Evolutionary conservation across 2,113 vertebrate species (phyloP).

Genomic region (Heloderma charlesbogerti): DNA sequence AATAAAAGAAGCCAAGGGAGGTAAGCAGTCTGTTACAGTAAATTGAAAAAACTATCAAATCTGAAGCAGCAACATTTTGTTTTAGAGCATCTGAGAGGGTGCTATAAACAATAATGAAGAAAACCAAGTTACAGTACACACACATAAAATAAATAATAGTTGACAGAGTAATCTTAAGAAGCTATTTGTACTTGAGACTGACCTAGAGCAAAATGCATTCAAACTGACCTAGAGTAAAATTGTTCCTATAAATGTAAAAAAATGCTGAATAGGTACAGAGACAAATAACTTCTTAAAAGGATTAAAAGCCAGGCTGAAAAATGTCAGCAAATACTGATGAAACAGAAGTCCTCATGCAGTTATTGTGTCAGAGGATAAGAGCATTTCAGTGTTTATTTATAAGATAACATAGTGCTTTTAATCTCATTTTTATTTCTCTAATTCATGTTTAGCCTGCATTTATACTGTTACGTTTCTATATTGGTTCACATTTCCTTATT

Average conservation of each 20-base stretch:
- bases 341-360: background rate
- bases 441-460: background rate
- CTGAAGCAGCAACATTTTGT: slow-evolving; percentile 26
- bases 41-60: slow-evolving; percentile 35
- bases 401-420: background rate
- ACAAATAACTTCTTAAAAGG: background rate
- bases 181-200: slow-evolving; percentile 36
- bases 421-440: background rate
- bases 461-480: slow-evolving; percentile 1
- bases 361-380: background rate
- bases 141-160: slow-evolving; percentile 25
- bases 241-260: background rate
- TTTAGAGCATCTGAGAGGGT: slow-evolving; percentile 32
- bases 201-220: slow-evolving; percentile 34
- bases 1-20: background rate
- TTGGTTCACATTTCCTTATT: background rate
- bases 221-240: slow-evolving; percentile 31
- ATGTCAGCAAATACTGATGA: slow-evolving; percentile 2
- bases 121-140: background rate
- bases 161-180: slow-evolving; percentile 36
- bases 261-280: slow-evolving; percentile 24
- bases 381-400: background rate
- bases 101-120: slow-evolving; percentile 22
- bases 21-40: slow-evolving; percentile 14
- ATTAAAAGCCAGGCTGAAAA: slow-evolving; percentile 7